A percentile compares a stretch with the other conserved stretches of the same genome.
phyloP scores from a whole-genome alignment of 2,797 vertebrate species.

The Cuniculus paca region DNA sequence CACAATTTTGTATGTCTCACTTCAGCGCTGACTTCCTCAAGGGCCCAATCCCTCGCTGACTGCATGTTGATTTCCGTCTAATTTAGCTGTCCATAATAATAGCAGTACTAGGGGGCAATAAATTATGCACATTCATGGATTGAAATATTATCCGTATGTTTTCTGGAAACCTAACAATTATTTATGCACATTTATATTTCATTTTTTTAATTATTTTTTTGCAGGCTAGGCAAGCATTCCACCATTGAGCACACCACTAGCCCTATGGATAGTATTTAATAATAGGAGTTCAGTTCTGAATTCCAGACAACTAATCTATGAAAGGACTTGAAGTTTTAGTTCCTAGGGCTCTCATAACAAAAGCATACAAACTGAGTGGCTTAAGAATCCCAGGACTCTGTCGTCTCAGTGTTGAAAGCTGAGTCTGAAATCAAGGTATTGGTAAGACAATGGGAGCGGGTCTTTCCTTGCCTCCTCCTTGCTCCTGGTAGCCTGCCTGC shows the following conservation, averaged over 20 bases:
- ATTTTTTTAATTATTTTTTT: neutral
- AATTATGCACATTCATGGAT: neutral
- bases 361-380: neutral
- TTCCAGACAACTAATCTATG: neutral
- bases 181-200: neutral
- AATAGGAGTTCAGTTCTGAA: conserved; percentile 16
- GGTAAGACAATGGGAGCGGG: rapidly evolving
- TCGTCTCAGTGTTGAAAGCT: neutral
- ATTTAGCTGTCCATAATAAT: neutral
- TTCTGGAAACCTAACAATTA: neutral
- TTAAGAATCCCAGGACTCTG: neutral
- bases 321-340: neutral
- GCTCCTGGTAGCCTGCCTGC: rapidly evolving
- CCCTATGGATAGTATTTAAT: neutral
- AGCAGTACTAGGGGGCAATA: neutral
- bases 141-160: neutral
- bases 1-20: neutral
- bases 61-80: neutral
- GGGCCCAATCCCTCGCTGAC: neutral
- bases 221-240: neutral
- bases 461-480: neutral
- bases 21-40: neutral
- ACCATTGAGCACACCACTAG: neutral
- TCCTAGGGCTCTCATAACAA: neutral
- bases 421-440: neutral